These are phyloP conservation scores for Antitype chi DNA, from an alignment of 2,888 invertebrate genomes.

Conservation along the genomic window DNA sequence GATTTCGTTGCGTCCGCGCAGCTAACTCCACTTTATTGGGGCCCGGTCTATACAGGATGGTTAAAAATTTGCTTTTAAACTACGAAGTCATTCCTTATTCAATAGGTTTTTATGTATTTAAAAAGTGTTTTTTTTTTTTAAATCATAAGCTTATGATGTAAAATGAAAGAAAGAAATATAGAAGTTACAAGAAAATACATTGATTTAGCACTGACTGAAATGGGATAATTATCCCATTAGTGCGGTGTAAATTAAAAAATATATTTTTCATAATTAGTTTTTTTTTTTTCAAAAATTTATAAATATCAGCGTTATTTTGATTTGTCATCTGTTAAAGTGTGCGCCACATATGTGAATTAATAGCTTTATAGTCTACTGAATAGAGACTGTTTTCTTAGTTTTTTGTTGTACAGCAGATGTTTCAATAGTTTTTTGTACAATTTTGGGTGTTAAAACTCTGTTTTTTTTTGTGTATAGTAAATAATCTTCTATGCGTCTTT, in stretches of 20 bases:
- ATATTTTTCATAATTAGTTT: not conserved
- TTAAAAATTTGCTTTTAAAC: conserved; percentile 21
- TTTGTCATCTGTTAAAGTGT: conserved; percentile 2
- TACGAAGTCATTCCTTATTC: too few relatives aligned
- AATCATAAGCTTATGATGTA: not conserved
- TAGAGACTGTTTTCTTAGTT: conserved; percentile 8
- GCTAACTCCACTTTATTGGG: conserved; percentile 65
- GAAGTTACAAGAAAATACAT: not conserved
- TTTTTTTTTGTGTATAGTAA: not conserved
- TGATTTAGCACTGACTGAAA: not conserved
- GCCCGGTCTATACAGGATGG: conserved; percentile 73
- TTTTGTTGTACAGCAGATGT: conserved; percentile 31
- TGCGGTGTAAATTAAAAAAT: not conserved
- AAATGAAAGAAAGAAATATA: not conserved
- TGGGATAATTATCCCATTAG: too few relatives aligned
- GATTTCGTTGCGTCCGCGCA: conserved; percentile 79
- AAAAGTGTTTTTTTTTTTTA: not conserved
- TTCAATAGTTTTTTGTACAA: conserved; percentile 19
- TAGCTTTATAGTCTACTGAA: conserved; percentile 13
- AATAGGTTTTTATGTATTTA: not conserved
- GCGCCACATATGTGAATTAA: not conserved
- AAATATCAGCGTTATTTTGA: not conserved
- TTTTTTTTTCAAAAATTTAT: not conserved
- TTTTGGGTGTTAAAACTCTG: not conserved
- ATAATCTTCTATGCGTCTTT: not conserved